Conservation (phyloP, 2,888 invertebrate species). For the Macrophya alboannulata region DNA sequence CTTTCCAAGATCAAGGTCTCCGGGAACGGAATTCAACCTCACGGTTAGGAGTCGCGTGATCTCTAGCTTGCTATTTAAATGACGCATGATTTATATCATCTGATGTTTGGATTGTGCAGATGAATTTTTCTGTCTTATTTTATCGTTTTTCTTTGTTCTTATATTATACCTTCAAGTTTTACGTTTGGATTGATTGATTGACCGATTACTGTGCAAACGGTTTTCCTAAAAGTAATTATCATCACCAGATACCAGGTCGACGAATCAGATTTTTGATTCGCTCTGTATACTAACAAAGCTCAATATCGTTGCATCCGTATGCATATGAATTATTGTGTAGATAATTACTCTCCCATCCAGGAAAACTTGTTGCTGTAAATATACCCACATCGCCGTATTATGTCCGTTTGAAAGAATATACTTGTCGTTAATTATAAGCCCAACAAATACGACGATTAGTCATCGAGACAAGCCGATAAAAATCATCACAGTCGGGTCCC, state of each 20-base stretch:
- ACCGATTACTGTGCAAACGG: conserved; percentile 51
- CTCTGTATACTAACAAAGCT: conserved; percentile 39
- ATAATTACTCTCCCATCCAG: background rate
- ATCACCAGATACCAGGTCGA: background rate
- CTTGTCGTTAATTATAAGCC: background rate
- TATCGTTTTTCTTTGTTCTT: conserved; percentile 56
- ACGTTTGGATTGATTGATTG: conserved; percentile 54
- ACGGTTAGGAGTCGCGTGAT: conserved; percentile 83
- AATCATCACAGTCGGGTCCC: background rate
- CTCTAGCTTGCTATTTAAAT: conserved; percentile 57
- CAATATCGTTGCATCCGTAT: conserved; percentile 45
- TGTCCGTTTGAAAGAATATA: background rate
- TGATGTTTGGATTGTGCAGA: conserved; percentile 57
- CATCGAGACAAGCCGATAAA: background rate
- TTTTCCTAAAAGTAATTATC: conserved; percentile 47
- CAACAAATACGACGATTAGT: background rate
- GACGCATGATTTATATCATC: conserved; percentile 45
- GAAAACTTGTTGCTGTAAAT: background rate
- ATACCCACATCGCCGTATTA: background rate
- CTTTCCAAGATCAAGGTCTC: conserved; percentile 87
- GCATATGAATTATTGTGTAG: conserved; percentile 20
- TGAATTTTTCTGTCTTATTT: background rate
- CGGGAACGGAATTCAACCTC: conserved; percentile 89
- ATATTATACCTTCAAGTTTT: background rate
- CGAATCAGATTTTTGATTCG: background rate